phyloP scores from a whole-genome alignment of 1,140 invertebrate genomes.

The Littorina saxatilis region DNA sequence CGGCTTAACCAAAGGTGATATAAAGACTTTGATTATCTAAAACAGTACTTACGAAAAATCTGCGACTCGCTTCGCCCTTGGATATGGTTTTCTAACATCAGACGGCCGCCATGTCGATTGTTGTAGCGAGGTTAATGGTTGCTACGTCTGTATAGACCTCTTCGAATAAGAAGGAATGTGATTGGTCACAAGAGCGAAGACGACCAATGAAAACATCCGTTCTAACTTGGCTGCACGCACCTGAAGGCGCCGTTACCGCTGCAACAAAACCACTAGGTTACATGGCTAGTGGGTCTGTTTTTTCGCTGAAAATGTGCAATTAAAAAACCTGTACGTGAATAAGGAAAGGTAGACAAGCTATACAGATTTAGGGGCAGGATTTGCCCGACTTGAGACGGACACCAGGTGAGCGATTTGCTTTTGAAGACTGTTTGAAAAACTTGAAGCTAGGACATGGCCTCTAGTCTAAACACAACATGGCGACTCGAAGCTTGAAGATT shows the following conservation, averaged over 20 bases:
- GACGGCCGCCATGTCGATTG: conserved; percentile 37
- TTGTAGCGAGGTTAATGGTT: conserved; percentile 41
- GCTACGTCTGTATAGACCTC: conserved; percentile 4
- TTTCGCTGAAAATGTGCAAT: background rate
- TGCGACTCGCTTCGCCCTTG: background rate
- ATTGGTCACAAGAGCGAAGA: background rate
- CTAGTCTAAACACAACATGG: too few species aligned
- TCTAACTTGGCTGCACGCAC: conserved; percentile 2
- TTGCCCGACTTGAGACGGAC: too few species aligned
- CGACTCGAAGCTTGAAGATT: background rate
- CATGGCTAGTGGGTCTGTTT: background rate
- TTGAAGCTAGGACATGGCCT: too few species aligned
- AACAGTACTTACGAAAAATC: conserved; percentile 17
- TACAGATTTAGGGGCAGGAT: too few species aligned
- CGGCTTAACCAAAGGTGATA: too few species aligned
- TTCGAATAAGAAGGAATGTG: background rate
- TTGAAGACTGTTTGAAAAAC: too few species aligned
- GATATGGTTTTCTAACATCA: background rate
- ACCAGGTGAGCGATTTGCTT: too few species aligned
- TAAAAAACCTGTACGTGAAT: too few species aligned
- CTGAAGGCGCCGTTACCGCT: conserved; percentile 28
- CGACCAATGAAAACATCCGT: conserved; percentile 19
- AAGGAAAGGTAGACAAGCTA: too few species aligned
- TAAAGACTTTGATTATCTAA: too few species aligned
- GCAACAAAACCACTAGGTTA: conserved; percentile 24